A percentile compares a stretch with the other conserved stretches of the same genome.
Evolutionary conservation across 2,888 invertebrate genomes (phyloP).

Genomic region (Tetragonisca angustula): DNA sequence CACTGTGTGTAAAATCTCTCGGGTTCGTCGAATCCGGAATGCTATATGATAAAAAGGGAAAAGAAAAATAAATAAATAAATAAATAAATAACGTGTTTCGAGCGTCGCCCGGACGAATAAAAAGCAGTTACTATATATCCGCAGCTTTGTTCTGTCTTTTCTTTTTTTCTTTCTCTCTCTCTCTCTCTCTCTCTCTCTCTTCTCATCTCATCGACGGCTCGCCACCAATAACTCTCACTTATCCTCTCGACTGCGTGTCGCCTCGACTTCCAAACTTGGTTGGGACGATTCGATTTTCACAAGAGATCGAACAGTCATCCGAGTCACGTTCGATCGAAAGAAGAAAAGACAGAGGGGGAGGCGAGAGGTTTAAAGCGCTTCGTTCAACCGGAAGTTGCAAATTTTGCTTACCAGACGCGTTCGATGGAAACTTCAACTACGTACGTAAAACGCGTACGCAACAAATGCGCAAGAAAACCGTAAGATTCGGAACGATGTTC

Average conservation of each 20-base stretch:
- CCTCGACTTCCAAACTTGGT: no score
- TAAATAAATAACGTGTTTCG: conserved; percentile 37
- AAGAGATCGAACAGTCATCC: neutral
- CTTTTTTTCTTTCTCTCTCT: neutral
- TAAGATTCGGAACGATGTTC: no score
- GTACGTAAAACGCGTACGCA: no score
- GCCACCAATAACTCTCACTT: neutral
- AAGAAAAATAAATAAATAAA: neutral
- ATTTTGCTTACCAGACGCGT: neutral
- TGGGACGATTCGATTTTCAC: no score
- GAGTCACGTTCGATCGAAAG: neutral
- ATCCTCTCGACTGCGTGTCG: neutral
- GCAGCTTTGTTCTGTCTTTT: neutral
- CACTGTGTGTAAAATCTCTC: conserved; percentile 22
- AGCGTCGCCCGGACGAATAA: conserved; percentile 44
- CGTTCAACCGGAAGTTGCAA: no score
- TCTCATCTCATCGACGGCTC: neutral
- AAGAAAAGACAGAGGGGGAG: neutral
- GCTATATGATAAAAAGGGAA: conserved; percentile 10
- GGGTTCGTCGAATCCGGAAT: conserved; percentile 22
- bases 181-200: no score
- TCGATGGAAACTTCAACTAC: no score
- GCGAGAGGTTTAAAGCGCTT: no score
- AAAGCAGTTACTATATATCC: conserved; percentile 10
- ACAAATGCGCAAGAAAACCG: no score